Base-by-base conservation (phyloP, 2,113 vertebrate genomes). In the Seriola aureovittata region DNA sequence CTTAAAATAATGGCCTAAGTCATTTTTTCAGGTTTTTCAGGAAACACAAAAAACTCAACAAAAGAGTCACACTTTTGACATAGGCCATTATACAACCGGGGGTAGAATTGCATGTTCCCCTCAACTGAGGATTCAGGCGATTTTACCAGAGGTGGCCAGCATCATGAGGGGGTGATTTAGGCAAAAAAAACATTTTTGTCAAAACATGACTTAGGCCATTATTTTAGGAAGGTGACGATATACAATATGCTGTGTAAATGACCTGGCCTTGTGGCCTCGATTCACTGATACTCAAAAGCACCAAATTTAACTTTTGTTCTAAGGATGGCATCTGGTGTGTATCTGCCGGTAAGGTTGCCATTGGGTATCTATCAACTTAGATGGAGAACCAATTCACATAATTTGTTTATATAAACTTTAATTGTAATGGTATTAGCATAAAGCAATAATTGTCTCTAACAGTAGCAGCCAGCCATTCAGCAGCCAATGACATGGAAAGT, bases 401-500 rank as follows among this genome's bases (percentile, higher is more conserved):
- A 59, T 3, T 23, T 12, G 13, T 34, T 25, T 66, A 80, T 69
- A 5, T 38, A 80, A 46, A 8, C 38, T 38, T 46, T 40, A 3
- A 23, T 50, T 48, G 42, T 9, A 32, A 76, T 25, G 0, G 6
- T 8, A 63, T 67, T 63, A 38, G 65, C 60, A 55, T 64, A 58
- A 70, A 62, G 17, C 42, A 54, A 55, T 72, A 68, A 64, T 70
- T 70, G 25, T 32, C 38, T 3, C 12, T 48, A n/a, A 67, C 52
- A 54, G 19, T 8, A 11, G 16, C 44, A 71, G 44, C 36, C 13
- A 55, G 59, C 36, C 9, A 38, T 17, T 78, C 32, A 25, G 44
- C 14, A 52, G 65, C 75, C 7, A 3, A 21, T 48, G 13, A 48
- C 14, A 48, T 48, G 17, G 48, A 50, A 50, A 50, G 12, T 19